Conservation (phyloP, 2,113 vertebrate species). For the Megaceryle torquata region DNA sequence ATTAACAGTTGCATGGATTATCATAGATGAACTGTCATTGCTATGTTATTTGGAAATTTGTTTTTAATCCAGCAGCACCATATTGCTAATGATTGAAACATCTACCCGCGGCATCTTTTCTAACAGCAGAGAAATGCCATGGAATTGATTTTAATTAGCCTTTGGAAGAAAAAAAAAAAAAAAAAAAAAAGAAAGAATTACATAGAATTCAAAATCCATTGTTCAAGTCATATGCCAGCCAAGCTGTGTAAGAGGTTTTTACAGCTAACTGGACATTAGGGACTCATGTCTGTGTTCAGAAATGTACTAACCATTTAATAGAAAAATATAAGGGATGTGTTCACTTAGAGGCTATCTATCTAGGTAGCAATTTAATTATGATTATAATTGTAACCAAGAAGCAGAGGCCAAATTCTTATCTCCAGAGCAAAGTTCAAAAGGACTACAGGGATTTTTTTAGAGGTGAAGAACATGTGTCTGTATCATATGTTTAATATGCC, state of each 20-base stretch:
- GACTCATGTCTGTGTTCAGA: slow-evolving; percentile 26
- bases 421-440: not conserved
- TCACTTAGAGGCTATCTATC: not conserved
- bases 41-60: slow-evolving; percentile 68
- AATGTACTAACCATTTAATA: not conserved
- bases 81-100: slow-evolving; percentile 75
- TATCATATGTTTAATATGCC: not conserved
- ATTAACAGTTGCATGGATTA: slow-evolving; percentile 61
- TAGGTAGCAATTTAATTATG: not conserved
- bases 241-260: slow-evolving; percentile 43
- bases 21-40: slow-evolving; percentile 61
- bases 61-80: slow-evolving; percentile 70
- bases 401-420: not conserved
- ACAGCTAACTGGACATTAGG: slow-evolving; percentile 54
- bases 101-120: slow-evolving; percentile 64
- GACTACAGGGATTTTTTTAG: not conserved
- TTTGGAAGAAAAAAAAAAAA: slow-evolving; percentile 6
- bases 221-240: slow-evolving; percentile 59
- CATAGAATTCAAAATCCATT: slow-evolving; percentile 64
- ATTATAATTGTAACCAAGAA: not conserved
- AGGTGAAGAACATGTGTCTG: not conserved
- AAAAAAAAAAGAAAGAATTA: slow-evolving; percentile 28
- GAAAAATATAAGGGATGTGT: slow-evolving; percentile 9
- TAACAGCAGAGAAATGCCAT: slow-evolving; percentile 67
- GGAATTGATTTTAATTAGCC: slow-evolving; percentile 77